Conservation (phyloP, 1,140 invertebrate species). For the Monomorium pharaonis region DNA sequence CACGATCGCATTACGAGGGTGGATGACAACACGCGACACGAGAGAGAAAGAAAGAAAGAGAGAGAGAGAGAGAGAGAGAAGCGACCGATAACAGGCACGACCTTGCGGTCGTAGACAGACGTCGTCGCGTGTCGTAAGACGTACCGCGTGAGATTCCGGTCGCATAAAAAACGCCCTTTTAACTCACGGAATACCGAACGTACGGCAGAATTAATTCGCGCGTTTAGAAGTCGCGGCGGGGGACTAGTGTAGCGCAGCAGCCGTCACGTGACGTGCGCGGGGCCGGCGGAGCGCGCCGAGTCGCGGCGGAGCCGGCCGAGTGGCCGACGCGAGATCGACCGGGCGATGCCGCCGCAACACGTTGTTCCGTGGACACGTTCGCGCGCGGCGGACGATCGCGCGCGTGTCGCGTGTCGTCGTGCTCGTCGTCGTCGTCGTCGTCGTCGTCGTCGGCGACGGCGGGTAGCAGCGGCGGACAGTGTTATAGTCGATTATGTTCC, state of each 20-base stretch:
- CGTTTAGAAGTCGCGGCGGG: too few species aligned
- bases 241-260: background rate
- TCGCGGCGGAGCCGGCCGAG: conserved; percentile 28
- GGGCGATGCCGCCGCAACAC: conserved; percentile 37
- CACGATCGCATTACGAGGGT: too few species aligned
- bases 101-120: too few species aligned
- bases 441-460: background rate
- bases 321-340: conserved; percentile 36
- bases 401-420: background rate
- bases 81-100: too few species aligned
- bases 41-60: too few species aligned
- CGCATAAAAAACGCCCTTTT: too few species aligned
- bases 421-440: background rate
- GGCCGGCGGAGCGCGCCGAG: conserved; percentile 10
- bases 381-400: conserved; percentile 12
- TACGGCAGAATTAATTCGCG: too few species aligned
- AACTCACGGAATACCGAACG: too few species aligned
- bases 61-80: too few species aligned
- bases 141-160: too few species aligned
- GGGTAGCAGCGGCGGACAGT: background rate
- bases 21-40: too few species aligned
- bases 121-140: too few species aligned
- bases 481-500: background rate
- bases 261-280: background rate
- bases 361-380: conserved; percentile 48